phyloP scores from a whole-genome alignment of 2,797 vertebrate species.

The Carduelis carduelis region DNA sequence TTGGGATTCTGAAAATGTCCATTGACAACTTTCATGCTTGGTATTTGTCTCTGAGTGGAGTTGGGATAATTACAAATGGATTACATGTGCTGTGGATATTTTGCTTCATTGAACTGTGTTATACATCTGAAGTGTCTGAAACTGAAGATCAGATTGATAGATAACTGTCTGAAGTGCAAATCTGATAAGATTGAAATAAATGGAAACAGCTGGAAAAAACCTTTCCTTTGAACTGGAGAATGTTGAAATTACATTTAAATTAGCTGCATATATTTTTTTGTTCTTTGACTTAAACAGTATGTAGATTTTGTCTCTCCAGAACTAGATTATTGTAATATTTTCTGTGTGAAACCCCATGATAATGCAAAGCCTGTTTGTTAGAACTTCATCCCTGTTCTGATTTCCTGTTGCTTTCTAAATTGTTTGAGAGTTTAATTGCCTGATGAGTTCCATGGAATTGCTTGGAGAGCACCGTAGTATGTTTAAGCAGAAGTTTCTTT shows the following conservation, averaged over 20 bases:
- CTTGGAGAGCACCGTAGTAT: not conserved
- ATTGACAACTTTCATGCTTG: not conserved
- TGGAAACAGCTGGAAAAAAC: constrained; percentile 5
- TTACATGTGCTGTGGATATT: not conserved
- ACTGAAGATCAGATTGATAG: not conserved
- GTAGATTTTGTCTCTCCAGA: not conserved
- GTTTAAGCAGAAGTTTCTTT: not conserved
- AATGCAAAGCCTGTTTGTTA: not conserved
- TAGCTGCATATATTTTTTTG: not conserved
- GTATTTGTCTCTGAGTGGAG: not conserved
- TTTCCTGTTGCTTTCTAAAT: not conserved
- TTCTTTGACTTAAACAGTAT: not conserved
- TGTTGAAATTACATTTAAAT: not conserved
- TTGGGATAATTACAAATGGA: not conserved
- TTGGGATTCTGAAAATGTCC: not conserved
- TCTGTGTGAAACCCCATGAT: not conserved
- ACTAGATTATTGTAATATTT: not conserved
- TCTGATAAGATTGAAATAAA: constrained; percentile 21
- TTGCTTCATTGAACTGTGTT: not conserved
- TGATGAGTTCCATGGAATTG: not conserved
- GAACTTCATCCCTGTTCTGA: not conserved
- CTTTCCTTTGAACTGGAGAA: not conserved
- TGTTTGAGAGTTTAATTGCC: not conserved
- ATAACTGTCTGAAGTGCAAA: not conserved
- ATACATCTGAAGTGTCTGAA: not conserved